Percentiles rank a stretch among this genome's conserved stretches.
phyloP scores from a whole-genome alignment of 1,140 invertebrate species.

The Drosophila santomea region DNA sequence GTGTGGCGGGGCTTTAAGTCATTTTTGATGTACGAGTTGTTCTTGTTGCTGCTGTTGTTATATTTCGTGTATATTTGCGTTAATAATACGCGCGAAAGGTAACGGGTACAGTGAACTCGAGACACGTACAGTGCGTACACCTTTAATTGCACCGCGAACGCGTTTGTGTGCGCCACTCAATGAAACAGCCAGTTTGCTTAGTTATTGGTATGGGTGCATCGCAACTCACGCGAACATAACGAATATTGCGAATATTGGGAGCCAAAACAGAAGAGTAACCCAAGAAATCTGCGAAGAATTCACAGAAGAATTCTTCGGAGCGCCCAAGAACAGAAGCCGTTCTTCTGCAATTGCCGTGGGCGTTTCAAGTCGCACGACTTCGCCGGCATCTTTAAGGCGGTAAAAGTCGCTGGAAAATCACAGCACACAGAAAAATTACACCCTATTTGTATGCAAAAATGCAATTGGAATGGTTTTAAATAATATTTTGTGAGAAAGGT shows the following conservation, averaged over 20 bases:
- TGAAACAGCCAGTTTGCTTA: too few relatives aligned
- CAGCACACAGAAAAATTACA: conserved; percentile 1
- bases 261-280: conserved; percentile 69
- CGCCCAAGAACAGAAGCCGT: conserved; percentile 60
- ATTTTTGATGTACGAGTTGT: conserved; percentile 76
- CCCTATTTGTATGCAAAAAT: too few relatives aligned
- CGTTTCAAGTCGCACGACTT: conserved; percentile 44
- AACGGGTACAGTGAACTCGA: conserved; percentile 79
- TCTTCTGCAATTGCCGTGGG: conserved; percentile 35
- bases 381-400: conserved; percentile 40
- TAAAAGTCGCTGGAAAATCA: conserved; percentile 10
- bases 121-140: conserved; percentile 40
- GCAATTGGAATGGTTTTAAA: too few relatives aligned
- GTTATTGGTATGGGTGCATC: conserved; percentile 10
- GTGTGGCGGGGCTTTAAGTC: conserved; percentile 71
- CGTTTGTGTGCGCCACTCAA: background rate
- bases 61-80: conserved; percentile 55
- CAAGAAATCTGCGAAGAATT: conserved; percentile 29
- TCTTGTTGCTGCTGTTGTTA: conserved; percentile 47
- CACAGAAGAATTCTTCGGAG: background rate
- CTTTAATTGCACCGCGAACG: conserved; percentile 30
- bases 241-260: conserved; percentile 62
- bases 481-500: too few relatives aligned
- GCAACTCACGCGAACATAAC: background rate
- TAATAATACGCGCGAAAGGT: conserved; percentile 69